Base-by-base conservation (phyloP, 2,113 vertebrate genomes). In the Promerops cafer region DNA sequence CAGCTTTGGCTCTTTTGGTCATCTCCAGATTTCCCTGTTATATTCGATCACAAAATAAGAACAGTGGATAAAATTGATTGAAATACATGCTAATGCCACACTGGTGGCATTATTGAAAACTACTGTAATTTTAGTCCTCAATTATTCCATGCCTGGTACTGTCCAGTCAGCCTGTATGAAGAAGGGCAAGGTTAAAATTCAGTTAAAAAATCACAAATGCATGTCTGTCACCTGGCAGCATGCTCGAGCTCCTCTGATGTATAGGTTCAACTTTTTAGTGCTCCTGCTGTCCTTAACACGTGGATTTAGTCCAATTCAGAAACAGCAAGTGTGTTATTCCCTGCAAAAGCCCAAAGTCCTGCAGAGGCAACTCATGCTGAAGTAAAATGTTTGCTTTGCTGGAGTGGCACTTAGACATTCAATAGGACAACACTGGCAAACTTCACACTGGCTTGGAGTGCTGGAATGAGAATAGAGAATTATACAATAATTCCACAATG, bases 101-200 rank as follows among this genome's bases (percentile, higher is more conserved):
- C 9, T 57, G 6, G 3, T 30, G 8, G 8, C 33, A 52, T 44
- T 19, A 7, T 54, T 19, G 13, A 23, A 45, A 76, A 11, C 11
- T 8, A 13, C 3, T 66, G 4, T 18, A 13, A 20, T 19, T 87
- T 52, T 27, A 75, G 13, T 31, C n/a, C 12, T 71, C n/a, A 28
- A 2, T 70, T 4, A 5, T 53, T 74, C 22, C 2, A 4, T 24
- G 17, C 1, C 0, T 19, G 16, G 13, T 16, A 3, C 59, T 44
- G 10, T 35, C 26, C 27, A 40, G 11, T 24, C 39, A 90, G 44
- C 13, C 28, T 72, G 7, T 18, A 3, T 13, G 26, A 44, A 21
- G 6, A 13, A n/a, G 13, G 16, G 9, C 13, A 40, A 14, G 31
- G 30, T 49, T 65, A 0, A 86, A 74, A 49, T 13, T 1, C 23